phyloP scores from a whole-genome alignment of 2,888 invertebrate species.

The Cotesia congregata region DNA sequence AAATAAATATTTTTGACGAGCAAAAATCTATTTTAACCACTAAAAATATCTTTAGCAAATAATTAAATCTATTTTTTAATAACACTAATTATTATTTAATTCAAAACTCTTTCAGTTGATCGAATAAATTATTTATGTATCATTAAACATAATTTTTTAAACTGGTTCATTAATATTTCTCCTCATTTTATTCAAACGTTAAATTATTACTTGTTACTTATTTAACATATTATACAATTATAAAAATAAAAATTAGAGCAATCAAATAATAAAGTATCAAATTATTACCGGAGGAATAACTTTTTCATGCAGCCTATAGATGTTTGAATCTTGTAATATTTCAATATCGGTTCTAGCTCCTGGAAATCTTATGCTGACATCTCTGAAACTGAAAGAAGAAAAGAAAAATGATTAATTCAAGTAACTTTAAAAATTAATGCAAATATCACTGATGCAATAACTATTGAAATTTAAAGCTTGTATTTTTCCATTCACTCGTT shows the following conservation, averaged over 20 bases:
- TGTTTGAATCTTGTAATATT: slow-evolving; percentile 47
- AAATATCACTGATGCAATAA: neutral
- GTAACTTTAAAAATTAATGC: neutral
- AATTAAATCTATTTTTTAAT: too few relatives aligned
- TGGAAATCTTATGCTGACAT: slow-evolving; percentile 49
- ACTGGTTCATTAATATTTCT: neutral
- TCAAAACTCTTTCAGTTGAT: neutral
- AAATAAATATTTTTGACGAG: too few relatives aligned
- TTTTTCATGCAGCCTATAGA: slow-evolving; percentile 45
- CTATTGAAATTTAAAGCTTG: neutral
- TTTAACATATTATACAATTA: neutral
- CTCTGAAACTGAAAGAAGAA: slow-evolving; percentile 45
- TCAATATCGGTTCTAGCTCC: slow-evolving; percentile 40
- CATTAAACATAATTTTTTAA: neutral
- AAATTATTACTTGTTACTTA: neutral
- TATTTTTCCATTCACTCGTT: neutral
- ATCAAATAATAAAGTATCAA: neutral
- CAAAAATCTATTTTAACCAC: too few relatives aligned
- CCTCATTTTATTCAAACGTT: neutral
- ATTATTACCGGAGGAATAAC: slow-evolving; percentile 41
- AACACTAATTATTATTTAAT: neutral
- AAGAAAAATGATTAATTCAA: slow-evolving; percentile 27
- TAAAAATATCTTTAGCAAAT: too few relatives aligned
- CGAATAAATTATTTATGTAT: neutral
- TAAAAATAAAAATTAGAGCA: neutral